phyloP scores from a whole-genome alignment of 2,888 invertebrate species.

The Pristionchus entomophagus region DNA sequence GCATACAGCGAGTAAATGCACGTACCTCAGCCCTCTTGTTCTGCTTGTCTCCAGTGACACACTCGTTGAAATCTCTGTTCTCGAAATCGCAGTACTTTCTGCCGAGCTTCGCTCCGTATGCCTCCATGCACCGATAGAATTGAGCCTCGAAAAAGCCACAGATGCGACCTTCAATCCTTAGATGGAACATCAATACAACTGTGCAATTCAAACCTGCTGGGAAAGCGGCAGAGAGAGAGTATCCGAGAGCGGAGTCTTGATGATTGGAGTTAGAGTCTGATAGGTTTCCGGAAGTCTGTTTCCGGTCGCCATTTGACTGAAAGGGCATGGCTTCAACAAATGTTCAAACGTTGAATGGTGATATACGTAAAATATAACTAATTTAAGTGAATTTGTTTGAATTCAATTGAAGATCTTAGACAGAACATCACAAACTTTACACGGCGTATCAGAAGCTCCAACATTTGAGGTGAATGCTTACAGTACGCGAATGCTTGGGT shows the following conservation, averaged over 20 bases:
- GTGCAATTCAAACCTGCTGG: conserved; percentile 58
- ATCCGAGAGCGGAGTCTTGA: conserved; percentile 66
- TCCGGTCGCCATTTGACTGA: conserved; percentile 63
- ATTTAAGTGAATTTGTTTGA: too few relatives aligned
- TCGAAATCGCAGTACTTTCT: conserved; percentile 75
- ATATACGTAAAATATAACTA: too few relatives aligned
- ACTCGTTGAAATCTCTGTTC: conserved; percentile 73
- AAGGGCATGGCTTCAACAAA: too few relatives aligned
- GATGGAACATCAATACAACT: neutral
- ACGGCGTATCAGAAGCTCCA: too few relatives aligned
- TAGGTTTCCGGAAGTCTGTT: conserved; percentile 65
- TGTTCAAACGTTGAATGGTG: too few relatives aligned
- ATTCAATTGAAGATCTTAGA: too few relatives aligned
- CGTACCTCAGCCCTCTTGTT: conserved; percentile 55
- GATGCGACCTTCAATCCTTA: conserved; percentile 53
- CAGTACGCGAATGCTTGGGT: too few relatives aligned
- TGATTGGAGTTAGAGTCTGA: conserved; percentile 60
- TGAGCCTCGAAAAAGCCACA: conserved; percentile 75
- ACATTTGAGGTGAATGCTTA: too few relatives aligned
- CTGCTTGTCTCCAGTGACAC: conserved; percentile 70
- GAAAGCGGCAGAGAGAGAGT: conserved; percentile 65
- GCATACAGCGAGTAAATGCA: too few relatives aligned
- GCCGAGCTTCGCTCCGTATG: conserved; percentile 73
- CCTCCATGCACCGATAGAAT: conserved; percentile 74
- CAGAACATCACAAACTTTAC: too few relatives aligned